Base-by-base conservation (phyloP, 2,113 vertebrate genomes). In the Percopsis transmontana region DNA sequence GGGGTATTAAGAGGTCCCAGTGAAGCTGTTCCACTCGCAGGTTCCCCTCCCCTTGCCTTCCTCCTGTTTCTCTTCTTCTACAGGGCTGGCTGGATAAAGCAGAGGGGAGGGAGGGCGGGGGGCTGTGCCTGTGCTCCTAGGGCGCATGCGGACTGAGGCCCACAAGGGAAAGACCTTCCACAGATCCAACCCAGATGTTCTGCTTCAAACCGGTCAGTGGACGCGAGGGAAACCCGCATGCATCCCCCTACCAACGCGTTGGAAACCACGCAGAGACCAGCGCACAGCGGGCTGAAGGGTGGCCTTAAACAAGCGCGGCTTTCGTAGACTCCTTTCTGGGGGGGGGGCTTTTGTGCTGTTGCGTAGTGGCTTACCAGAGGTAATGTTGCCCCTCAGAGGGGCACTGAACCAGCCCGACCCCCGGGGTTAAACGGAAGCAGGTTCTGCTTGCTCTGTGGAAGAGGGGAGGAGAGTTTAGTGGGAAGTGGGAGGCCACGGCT, bases 91-190 rank as follows among this genome's bases (percentile, higher is more conserved):
- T 76, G 76, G 77, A 70, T 58, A 59, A 77, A 77, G 61, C 41
- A 12, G 59, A 8, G 39, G 27, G 51, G 53, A n/a, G 33, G 33
- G 45, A 74, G 67, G 59, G 85, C 86, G 73, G 74, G 84, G 70
- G 82, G 85, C 81, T 70, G 83, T 85, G 48, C 59, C 60, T 68
- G 66, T 10, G 64, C 38, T 65, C 62, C 61, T 85, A 79, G 72
- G 76, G 85, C 87, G 88, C 89, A 91, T 88, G 90, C 85, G 85
- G 77, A 77, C 83, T 83, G 89, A 88, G 89, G 88, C 86, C 89
- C 79, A 70, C 65, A 70, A 74, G 87, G 90, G 84, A 82, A 82
- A 85, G 82, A n/a, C 77, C 79, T 83, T 88, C 73, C 74, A 65
- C 74, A 87, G 85, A 91, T 85, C 83, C 79, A 77, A 88, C 82